phyloP scores from a whole-genome alignment of 2,888 invertebrate species.

The Lumbricus terrestris region DNA sequence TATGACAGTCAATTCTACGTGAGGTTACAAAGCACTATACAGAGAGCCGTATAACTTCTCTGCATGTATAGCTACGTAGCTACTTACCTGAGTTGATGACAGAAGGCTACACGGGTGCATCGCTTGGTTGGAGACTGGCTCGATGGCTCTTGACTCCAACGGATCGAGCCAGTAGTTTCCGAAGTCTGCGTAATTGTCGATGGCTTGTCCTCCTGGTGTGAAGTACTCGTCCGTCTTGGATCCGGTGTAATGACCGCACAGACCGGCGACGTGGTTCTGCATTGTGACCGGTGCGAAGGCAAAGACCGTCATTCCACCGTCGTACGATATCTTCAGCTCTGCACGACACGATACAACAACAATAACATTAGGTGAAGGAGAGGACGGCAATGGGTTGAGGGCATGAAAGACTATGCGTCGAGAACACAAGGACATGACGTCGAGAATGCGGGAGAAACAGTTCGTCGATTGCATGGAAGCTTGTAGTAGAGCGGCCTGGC shows the following conservation, averaged over 20 bases:
- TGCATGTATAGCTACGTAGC: too few relatives aligned
- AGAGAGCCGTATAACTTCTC: too few relatives aligned
- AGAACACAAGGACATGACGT: too few relatives aligned
- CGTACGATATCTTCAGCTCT: conserved; percentile 37
- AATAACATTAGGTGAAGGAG: background rate
- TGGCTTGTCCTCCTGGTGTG: conserved; percentile 24
- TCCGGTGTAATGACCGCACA: conserved; percentile 38
- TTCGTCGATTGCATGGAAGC: too few relatives aligned
- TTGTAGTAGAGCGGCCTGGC: too few relatives aligned
- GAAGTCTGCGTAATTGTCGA: conserved; percentile 30
- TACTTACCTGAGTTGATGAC: background rate
- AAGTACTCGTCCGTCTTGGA: conserved; percentile 32
- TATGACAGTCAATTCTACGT: too few relatives aligned
- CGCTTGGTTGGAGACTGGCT: conserved; percentile 11
- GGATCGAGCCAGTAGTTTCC: conserved; percentile 38
- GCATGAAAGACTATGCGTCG: too few relatives aligned
- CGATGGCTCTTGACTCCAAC: conserved; percentile 24
- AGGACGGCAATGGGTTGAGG: too few relatives aligned
- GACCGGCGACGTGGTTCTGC: conserved; percentile 34
- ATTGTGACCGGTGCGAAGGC: conserved; percentile 37
- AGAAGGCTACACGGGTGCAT: background rate
- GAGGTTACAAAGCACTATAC: too few relatives aligned
- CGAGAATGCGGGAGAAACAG: too few relatives aligned
- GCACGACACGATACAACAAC: background rate
- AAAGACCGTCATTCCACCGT: conserved; percentile 32